A percentile compares a stretch with the other conserved stretches of the same genome.
Evolutionary conservation across 2,888 invertebrate genomes (phyloP).

Genomic region (Platycheirus rosarum): DNA sequence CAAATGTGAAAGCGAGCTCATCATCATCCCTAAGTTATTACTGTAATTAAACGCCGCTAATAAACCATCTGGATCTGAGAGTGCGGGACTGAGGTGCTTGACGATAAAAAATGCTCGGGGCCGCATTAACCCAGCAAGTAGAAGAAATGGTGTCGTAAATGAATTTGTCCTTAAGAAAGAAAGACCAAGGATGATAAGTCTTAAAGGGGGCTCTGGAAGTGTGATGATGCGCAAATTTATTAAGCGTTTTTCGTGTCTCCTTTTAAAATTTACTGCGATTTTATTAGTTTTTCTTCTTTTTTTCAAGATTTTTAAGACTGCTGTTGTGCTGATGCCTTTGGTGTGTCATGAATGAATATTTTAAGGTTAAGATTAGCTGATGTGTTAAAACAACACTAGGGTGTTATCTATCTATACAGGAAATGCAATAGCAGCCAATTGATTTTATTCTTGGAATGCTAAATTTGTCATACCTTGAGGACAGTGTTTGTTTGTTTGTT

Average conservation of each 20-base stretch:
- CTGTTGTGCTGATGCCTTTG: no score
- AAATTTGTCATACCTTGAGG: no score
- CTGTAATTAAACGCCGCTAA: conserved; percentile 74
- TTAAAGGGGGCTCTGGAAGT: conserved; percentile 1
- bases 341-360: no score
- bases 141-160: conserved; percentile 46
- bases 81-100: conserved; percentile 1
- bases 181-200: conserved; percentile 18
- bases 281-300: no score
- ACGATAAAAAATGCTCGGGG: conserved; percentile 47
- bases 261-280: no score
- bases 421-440: no score
- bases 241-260: conserved; percentile 38
- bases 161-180: conserved; percentile 53
- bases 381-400: no score
- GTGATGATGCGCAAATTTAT: conserved; percentile 49
- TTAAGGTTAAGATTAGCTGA: no score
- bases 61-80: conserved; percentile 65
- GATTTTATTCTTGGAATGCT: no score
- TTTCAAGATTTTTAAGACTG: no score
- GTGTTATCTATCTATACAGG: no score
- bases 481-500: no score
- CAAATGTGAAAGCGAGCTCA: conserved; percentile 71
- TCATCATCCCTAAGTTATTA: conserved; percentile 74
- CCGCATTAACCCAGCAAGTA: conserved; percentile 46